Evolutionary conservation across 2,113 vertebrate species (phyloP).

Genomic region (Pseudorasbora parva): DNA sequence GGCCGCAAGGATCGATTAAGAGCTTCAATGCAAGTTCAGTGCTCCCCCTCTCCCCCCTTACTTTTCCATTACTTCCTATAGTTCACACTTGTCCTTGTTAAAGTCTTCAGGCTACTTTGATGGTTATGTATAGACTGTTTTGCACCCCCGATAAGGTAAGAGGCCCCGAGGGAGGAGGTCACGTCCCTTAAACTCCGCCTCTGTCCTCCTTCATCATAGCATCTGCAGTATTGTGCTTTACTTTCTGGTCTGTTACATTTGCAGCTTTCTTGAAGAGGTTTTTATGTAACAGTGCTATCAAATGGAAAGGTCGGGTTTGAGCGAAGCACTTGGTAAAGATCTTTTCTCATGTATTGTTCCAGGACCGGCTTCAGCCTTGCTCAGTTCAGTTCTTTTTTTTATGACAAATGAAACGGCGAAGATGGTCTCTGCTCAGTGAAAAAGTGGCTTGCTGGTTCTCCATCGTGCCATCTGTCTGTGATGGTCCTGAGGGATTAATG

Average conservation of each 20-base stretch:
- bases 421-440: conserved; percentile 63
- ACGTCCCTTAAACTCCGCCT: background rate
- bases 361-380: background rate
- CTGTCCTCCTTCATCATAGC: background rate
- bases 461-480: conserved; percentile 73
- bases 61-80: conserved; percentile 34
- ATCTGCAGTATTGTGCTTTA: conserved; percentile 56
- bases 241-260: conserved; percentile 64
- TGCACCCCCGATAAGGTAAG: conserved; percentile 63
- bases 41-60: background rate
- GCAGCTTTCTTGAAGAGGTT: conserved; percentile 69
- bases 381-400: background rate
- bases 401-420: background rate
- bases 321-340: background rate
- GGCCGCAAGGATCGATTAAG: conserved; percentile 52
- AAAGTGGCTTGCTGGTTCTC: conserved; percentile 56
- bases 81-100: conserved; percentile 49
- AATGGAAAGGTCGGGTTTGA: conserved; percentile 11
- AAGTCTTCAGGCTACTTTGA: conserved; percentile 63
- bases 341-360: background rate
- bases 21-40: conserved; percentile 40
- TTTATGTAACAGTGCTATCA: conserved; percentile 66
- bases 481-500: conserved; percentile 73
- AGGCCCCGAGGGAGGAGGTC: conserved; percentile 65
- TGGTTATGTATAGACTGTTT: conserved; percentile 61